Base-by-base conservation (phyloP, 35 echinoderm and acorn worm genomes). In the Apostichopus californicus region DNA sequence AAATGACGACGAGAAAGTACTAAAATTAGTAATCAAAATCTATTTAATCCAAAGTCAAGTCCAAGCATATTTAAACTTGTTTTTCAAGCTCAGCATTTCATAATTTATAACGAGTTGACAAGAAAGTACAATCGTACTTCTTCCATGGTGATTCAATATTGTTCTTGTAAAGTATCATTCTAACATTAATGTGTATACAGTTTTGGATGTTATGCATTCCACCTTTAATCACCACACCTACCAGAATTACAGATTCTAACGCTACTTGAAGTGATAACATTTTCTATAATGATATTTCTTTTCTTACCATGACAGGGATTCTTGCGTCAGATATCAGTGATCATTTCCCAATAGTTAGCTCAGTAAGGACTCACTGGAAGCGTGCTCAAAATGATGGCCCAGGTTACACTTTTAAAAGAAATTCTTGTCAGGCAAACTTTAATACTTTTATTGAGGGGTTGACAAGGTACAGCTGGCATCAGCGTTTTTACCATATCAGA, bases 111-210 rank as follows among this genome's bases (percentile, higher is more conserved):
- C 34, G 34, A 46, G 34, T 46, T 46, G 34, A 46, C 34, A 3
- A 46, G 34, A 46, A 46, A 46, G 34, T 46, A 46, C 34, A 46
- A 46, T 46, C 34, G 34, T 46, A 46, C 34, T 46, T 46, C 34
- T 46, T n/a, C n/a, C n/a, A n/a, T 46, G 34, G 34, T 46, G 3
- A 46, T 46, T 81, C 53, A 81, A 81, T 81, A 14, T 81, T 52
- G 78, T 28, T 81, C 24, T 81, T 81, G 12, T 52, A 52, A 81
- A 81, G 79, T 81, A 53, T 81, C 79, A 81, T 81, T 81, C 24
- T 34, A 81, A 81, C 9, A 52, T 52, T 34, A 21, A 81, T 81
- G 79, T 81, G 78, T 28, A 28, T 46, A 26, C 78, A 80, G 21
- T 80, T 80, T 26, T 80, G 78, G 78, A 80, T 80, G 11, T 53